Evolutionary conservation across 2,113 vertebrate species (phyloP), one percentile per base, ranked within the genome.

Genomic region (Oncorhynchus gorbuscha): DNA sequence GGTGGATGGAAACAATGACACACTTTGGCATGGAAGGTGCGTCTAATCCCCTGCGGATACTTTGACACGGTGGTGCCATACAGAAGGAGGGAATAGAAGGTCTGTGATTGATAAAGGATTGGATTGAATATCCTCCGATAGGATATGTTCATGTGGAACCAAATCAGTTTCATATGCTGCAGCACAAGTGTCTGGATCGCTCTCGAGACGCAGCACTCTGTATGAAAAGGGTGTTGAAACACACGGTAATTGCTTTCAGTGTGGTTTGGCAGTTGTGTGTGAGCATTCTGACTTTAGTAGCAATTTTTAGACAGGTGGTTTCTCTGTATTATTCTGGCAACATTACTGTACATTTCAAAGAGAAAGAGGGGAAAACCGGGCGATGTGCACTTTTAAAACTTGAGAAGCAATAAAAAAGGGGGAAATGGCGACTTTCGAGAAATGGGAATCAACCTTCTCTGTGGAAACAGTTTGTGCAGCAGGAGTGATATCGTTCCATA

Each of bases 191-290:
- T 0, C 51, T 55, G 0, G 49, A 55, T 55, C 16, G 84, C 86
- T 88, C 88, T 86, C 67, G 75, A 90, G 89, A 86, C 83, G 55
- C 77, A 85, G 78, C 76, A 83, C 80, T 85, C 77, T 79, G 84
- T 81, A 76, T 89, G 86, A 90, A 91, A 91, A 85, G 85, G 85
- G 85, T 85, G 88, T 89, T 86, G 89, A 90, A 89, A 92, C 85
- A 83, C 84, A 85, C 81, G 14, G 89, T 91, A 92, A 92, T 92
- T 92, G 90, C 91, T 88, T 88, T 89, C 87, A 71, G 77, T 91
- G 90, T 87, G 81, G 78, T 88, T 90, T 89, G 90, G 87, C 87
- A 84, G 87, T 49, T 55, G 51, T 55, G 51, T 55, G 51, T 55
- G 85, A 71, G 83, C 82, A 86, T 86, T 79, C 83, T 85, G 88